A percentile compares a stretch with the other conserved stretches of the same genome.
phyloP scores from a whole-genome alignment of 2,797 vertebrate species.

The Lepus townsendii region DNA sequence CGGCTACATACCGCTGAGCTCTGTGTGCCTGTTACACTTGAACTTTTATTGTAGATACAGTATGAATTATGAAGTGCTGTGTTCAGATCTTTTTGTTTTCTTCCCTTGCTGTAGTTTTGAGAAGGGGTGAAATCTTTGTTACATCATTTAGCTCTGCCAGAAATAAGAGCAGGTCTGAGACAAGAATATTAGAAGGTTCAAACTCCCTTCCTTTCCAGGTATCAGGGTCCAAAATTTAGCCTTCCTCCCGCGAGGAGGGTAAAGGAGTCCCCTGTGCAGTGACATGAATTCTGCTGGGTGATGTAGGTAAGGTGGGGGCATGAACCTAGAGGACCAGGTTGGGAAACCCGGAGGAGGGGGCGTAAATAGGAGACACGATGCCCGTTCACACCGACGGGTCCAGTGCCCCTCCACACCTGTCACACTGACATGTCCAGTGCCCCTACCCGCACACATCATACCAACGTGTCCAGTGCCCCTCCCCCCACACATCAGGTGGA shows the following conservation, averaged over 20 bases:
- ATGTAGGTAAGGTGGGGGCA: neutral
- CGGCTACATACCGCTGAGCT: neutral
- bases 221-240: neutral
- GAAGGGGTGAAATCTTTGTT: constrained; percentile 20
- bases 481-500: neutral
- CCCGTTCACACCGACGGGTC: neutral
- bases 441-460: too few relatives aligned
- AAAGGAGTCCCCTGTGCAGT: neutral
- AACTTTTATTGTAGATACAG: neutral
- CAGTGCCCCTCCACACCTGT: too few relatives aligned
- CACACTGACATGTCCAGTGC: too few relatives aligned
- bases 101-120: neutral
- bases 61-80: neutral
- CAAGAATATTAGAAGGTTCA: neutral
- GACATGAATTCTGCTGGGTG: neutral
- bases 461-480: neutral
- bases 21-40: neutral
- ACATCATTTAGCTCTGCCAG: neutral
- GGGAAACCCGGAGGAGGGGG: neutral
- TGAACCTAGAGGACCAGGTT: neutral
- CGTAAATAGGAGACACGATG: neutral
- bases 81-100: neutral
- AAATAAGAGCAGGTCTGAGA: neutral
- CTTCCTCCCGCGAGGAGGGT: neutral
- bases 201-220: neutral